Base-by-base conservation (phyloP, 2,797 vertebrate genomes). In the Gila robusta region DNA sequence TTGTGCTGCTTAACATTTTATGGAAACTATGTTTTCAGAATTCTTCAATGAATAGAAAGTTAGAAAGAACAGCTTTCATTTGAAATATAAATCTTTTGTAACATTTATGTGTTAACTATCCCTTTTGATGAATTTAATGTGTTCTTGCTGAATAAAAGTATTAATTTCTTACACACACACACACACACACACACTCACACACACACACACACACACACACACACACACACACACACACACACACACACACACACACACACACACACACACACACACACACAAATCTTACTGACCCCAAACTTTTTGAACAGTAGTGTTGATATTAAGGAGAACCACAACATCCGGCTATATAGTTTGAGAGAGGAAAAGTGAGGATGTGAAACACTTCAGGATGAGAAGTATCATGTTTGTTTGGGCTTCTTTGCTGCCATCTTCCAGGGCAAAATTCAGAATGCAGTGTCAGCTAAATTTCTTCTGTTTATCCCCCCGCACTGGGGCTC, bases 381-480 rank as follows among this genome's bases (percentile, higher is more conserved):
- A 37, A 52, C 47, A 49, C 16, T 41, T 71, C 10, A 16, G 39
- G 37, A 56, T 19, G 16, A 39, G 23, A 28, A 59, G 37, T 39
- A 12, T 69, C 28, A 52, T 81, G 26, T 69, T 80, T 67, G 17
- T 80, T 81, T 23, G 32, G 44, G 41, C 12, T 78, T 59, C 19
- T 81, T 81, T 69, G 19, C 28, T 11, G 16, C 32, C 35, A 23
- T 26, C 47, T 37, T 70, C 5, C 23, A 70, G 47, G 37, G 49
- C 35, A 56, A 69, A 69, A 52, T 49, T 39, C 23, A 12, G 14
- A 41, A 41, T 41, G 62, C 23, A 49, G 6, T 49, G 26, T 74
- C 19, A 47, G 56, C 71, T 49, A 49, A 1, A 64, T 72, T 62
- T 26, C 23, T 26, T 54, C 44, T 77, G 21, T 69, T 67, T 76